A percentile compares a stretch with the other conserved stretches of the same genome.
These are phyloP conservation scores for Sarcophaga bullata DNA, from an alignment of 1,140 invertebrate species.

Conservation along the genomic window DNA sequence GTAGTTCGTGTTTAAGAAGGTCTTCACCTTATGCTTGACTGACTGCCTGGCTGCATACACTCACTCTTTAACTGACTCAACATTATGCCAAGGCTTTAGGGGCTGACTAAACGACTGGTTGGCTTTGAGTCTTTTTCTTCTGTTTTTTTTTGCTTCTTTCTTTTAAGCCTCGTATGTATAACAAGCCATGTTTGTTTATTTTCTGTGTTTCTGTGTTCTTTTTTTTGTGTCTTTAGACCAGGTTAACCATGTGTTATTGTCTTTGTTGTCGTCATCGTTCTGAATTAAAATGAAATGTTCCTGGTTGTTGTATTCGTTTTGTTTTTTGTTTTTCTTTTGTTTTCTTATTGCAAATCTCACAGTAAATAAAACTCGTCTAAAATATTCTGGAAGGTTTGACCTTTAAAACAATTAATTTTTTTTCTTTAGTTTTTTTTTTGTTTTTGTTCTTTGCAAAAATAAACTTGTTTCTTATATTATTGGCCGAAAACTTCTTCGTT, in stretches of 20 bases:
- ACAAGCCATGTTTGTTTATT: no score
- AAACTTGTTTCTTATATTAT: neutral
- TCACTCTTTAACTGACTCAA: neutral
- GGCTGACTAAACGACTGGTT: neutral
- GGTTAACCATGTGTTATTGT: neutral
- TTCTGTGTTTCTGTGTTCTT: neutral
- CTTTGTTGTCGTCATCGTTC: no score
- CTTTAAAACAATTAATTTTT: neutral
- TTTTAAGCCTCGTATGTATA: neutral
- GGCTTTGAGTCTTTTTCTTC: no score
- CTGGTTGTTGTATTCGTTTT: neutral
- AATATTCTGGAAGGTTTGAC: conserved; percentile 19
- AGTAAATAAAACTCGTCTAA: conserved; percentile 11
- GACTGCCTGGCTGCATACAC: neutral
- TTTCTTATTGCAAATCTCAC: neutral
- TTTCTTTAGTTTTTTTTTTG: neutral
- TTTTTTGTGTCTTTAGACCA: neutral
- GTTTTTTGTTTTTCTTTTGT: neutral
- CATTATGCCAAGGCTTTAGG: neutral
- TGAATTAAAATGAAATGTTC: no score
- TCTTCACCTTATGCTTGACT: conserved; percentile 34
- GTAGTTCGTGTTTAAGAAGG: conserved; percentile 13
- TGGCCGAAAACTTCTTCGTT: neutral
- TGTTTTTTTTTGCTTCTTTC: neutral
- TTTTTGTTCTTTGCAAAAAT: neutral